Percentiles rank a stretch among this genome's conserved stretches.
phyloP scores from a whole-genome alignment of 2,888 invertebrate species.

The Argyresthia goedartella region DNA sequence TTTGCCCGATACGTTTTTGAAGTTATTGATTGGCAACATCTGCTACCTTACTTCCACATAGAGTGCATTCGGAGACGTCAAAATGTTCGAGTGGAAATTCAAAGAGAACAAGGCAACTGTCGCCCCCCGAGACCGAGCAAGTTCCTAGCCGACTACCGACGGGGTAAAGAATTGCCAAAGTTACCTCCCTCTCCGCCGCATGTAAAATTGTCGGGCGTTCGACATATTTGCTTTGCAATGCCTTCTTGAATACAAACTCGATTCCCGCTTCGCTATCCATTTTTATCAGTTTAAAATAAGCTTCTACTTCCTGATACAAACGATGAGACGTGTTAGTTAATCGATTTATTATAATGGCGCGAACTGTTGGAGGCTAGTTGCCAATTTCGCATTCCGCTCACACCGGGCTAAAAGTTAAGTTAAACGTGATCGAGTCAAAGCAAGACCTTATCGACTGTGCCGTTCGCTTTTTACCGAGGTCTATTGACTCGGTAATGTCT shows the following conservation, averaged over 20 bases:
- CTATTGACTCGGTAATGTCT: slow-evolving; percentile 65
- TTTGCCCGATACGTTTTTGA: slow-evolving; percentile 21
- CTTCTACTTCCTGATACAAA: slow-evolving; percentile 1
- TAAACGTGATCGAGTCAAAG: slow-evolving; percentile 45
- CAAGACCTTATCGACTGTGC: slow-evolving; percentile 54
- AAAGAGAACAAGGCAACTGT: slow-evolving; percentile 24
- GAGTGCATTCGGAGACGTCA: slow-evolving; percentile 24
- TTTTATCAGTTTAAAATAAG: background rate
- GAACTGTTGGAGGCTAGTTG: slow-evolving; percentile 16
- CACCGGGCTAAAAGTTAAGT: slow-evolving; percentile 38
- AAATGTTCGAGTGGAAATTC: slow-evolving; percentile 31
- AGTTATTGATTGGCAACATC: slow-evolving; percentile 41
- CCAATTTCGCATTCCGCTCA: slow-evolving; percentile 35
- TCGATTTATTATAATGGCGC: slow-evolving; percentile 32
- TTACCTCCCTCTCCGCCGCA: slow-evolving; percentile 18
- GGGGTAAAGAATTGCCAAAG: slow-evolving; percentile 31
- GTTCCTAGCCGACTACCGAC: slow-evolving; percentile 15
- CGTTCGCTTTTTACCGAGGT: slow-evolving; percentile 44
- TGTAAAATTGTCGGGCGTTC: slow-evolving; percentile 20
- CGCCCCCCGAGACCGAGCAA: slow-evolving; percentile 22
- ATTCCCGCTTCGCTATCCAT: background rate
- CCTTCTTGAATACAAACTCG: slow-evolving; percentile 27
- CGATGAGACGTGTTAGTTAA: slow-evolving; percentile 15
- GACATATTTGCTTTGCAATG: slow-evolving; percentile 29
- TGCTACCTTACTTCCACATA: slow-evolving; percentile 17